These are phyloP conservation scores for Melieria crassipennis DNA, from an alignment of 2,888 invertebrate species.

Conservation along the genomic window DNA sequence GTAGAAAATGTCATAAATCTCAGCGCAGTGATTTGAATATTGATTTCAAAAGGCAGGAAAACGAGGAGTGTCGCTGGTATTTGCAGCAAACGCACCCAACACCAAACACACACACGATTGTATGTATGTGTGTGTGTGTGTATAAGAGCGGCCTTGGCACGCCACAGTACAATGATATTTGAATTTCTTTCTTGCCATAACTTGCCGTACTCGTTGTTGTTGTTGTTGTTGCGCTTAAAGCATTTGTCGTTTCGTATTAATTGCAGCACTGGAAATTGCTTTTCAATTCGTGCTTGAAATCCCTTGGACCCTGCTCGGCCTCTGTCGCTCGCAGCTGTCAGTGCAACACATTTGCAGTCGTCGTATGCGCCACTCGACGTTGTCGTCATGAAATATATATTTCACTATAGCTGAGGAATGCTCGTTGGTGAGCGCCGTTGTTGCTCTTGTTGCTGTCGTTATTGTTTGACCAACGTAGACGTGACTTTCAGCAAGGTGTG, in stretches of 20 bases:
- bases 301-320: too few relatives aligned
- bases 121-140: neutral
- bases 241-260: constrained; percentile 56
- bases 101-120: too few relatives aligned
- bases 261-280: constrained; percentile 57
- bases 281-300: constrained; percentile 51
- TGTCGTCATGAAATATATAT: too few relatives aligned
- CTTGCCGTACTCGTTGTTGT: neutral
- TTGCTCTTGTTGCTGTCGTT: constrained; percentile 48
- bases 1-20: too few relatives aligned
- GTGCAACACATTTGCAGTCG: too few relatives aligned
- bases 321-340: too few relatives aligned
- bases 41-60: too few relatives aligned
- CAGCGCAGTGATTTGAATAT: too few relatives aligned
- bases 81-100: too few relatives aligned
- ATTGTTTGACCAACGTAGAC: constrained; percentile 46
- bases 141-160: neutral
- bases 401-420: constrained; percentile 40
- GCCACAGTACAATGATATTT: neutral
- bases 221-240: constrained; percentile 6
- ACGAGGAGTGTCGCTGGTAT: too few relatives aligned
- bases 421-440: constrained; percentile 47
- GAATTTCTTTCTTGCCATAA: neutral
- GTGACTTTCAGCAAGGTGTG: constrained; percentile 17
- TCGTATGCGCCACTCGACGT: too few relatives aligned